These are phyloP conservation scores for Rhamnusium bicolor DNA, from an alignment of 2,888 invertebrate species.

Conservation along the genomic window DNA sequence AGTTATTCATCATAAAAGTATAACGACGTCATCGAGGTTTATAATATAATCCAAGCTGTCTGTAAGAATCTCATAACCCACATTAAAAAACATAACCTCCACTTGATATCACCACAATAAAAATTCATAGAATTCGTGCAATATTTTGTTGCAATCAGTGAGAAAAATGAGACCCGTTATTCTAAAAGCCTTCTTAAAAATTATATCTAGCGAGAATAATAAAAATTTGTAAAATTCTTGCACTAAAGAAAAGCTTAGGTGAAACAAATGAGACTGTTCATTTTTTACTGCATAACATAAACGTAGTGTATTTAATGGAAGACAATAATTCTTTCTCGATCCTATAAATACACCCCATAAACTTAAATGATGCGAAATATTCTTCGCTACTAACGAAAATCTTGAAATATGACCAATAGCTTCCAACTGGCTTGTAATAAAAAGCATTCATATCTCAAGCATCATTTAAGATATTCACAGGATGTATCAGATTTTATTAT, in stretches of 20 bases:
- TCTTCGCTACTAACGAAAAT: slow-evolving; percentile 30
- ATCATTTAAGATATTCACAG: slow-evolving; percentile 23
- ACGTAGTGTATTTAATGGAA: slow-evolving; percentile 34
- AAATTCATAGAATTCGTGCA: slow-evolving; percentile 34
- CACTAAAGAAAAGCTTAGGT: background rate
- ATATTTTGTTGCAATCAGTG: slow-evolving; percentile 37
- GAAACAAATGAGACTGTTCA: slow-evolving; percentile 28
- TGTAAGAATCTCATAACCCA: slow-evolving; percentile 11
- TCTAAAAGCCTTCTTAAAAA: slow-evolving; percentile 28
- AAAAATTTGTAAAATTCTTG: slow-evolving; percentile 38
- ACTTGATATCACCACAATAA: slow-evolving; percentile 37
- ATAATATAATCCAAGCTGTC: background rate
- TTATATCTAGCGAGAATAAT: slow-evolving; percentile 36
- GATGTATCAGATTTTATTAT: slow-evolving; percentile 14
- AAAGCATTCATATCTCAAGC: slow-evolving; percentile 23
- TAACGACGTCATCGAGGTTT: slow-evolving; percentile 3
- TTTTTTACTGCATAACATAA: slow-evolving; percentile 32
- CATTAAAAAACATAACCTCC: background rate
- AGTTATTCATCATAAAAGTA: slow-evolving; percentile 9
- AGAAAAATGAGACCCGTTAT: slow-evolving; percentile 41
- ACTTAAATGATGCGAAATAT: slow-evolving; percentile 39
- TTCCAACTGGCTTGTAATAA: slow-evolving; percentile 28
- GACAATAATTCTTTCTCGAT: slow-evolving; percentile 39
- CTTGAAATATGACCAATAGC: slow-evolving; percentile 33
- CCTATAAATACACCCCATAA: slow-evolving; percentile 45